Evolutionary conservation across 2,888 invertebrate species (phyloP), one percentile per base, ranked within the genome.

Genomic region (Heteromyza rotundicornis): DNA sequence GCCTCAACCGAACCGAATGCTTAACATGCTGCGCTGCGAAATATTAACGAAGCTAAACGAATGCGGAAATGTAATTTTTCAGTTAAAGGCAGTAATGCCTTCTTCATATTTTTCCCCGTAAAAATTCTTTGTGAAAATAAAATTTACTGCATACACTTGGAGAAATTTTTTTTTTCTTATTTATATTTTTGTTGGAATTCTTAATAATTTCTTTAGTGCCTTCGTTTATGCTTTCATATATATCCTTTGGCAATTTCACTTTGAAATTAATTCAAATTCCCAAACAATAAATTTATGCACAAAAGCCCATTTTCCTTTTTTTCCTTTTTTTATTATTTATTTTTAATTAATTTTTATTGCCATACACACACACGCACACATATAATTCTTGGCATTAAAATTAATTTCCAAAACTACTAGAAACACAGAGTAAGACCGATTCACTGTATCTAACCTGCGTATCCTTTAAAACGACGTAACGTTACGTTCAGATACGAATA

Each of bases 401-500:
- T 24, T 36, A 40, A 44, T 53, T 24, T 44, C 47, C 17, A 32
- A 32, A 32, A 32, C 32, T 32, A 32, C 12, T 32, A n/a, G n/a
- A n/a, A 32, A 5, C 12, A 32, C 32, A 8, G 5, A 32, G 12
- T 32, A 32, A n/a, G 32, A 32, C 5, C 32, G 32, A 12, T 32
- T 32, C 32, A 32, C 32, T 32, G 49, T 14, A 8, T 19, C 47
- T 16, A 53, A 62, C 67, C 66, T 71, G 76, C 78, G 79, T 77
- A 78, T 75, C 79, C 77, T 76, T 75, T 68, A 77, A 73, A 73
- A 77, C 75, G 72, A 72, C 74, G 81, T 78, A 79, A 80, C 82
- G 80, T 70, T 78, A 80, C 79, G 83, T 82, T 81, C 81, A 80
- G 78, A 78, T 77, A 82, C 82, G 80, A 81, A 82, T 82, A 78